Conservation (phyloP, 2,113 vertebrate species). For the Sebastes fasciatus region DNA sequence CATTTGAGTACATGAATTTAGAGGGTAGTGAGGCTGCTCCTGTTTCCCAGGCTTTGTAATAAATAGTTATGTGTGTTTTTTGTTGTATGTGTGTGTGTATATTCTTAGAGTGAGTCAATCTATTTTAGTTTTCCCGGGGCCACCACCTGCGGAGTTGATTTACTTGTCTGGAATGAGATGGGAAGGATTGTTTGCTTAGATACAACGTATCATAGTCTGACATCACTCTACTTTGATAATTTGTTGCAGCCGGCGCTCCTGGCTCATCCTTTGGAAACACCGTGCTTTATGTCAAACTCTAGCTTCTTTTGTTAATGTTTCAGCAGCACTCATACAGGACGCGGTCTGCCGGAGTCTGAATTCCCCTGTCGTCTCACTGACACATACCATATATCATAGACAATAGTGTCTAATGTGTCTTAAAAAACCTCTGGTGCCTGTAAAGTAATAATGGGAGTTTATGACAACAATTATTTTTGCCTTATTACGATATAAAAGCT, state of each 20-base stretch:
- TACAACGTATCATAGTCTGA: slow-evolving; percentile 47
- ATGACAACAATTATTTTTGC: slow-evolving; percentile 9
- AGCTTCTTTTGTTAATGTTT: slow-evolving; percentile 43
- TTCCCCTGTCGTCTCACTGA: slow-evolving; percentile 16
- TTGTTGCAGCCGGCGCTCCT: slow-evolving; percentile 37
- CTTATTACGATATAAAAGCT: slow-evolving; percentile 10
- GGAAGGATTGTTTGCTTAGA: slow-evolving; percentile 46
- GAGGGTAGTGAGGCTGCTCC: slow-evolving; percentile 37
- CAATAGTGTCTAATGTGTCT: slow-evolving; percentile 23
- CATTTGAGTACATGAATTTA: slow-evolving; percentile 45
- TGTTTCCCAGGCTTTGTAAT: slow-evolving; percentile 51
- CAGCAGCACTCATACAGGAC: slow-evolving; percentile 4
- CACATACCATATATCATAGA: slow-evolving; percentile 5
- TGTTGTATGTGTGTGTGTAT: background rate
- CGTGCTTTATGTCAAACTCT: slow-evolving; percentile 17
- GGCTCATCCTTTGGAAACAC: slow-evolving; percentile 62
- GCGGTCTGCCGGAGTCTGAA: slow-evolving; percentile 4
- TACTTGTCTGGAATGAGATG: slow-evolving; percentile 51
- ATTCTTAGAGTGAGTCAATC: slow-evolving; percentile 31
- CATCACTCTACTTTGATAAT: slow-evolving; percentile 55
- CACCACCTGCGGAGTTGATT: slow-evolving; percentile 68
- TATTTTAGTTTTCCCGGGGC: slow-evolving; percentile 39
- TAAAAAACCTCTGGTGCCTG: slow-evolving; percentile 20
- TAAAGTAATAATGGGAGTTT: slow-evolving; percentile 24
- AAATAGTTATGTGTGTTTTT: slow-evolving; percentile 8